Conservation (phyloP, 2,797 vertebrate species). For the Anabacerthia variegaticeps region DNA sequence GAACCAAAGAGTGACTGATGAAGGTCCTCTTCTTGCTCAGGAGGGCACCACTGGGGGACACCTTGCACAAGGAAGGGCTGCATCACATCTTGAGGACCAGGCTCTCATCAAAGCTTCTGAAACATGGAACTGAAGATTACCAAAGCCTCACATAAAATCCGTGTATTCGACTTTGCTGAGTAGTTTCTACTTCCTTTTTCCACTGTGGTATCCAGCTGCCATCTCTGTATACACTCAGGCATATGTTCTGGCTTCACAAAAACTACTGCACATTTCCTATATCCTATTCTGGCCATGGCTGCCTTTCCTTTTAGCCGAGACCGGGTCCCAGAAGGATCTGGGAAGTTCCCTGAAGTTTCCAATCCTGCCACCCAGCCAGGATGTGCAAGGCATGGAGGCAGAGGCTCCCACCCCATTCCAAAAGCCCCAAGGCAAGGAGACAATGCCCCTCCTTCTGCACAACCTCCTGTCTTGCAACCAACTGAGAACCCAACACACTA, state of each 20-base stretch:
- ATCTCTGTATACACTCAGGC: not conserved
- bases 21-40: not conserved
- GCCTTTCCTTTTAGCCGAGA: not conserved
- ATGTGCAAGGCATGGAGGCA: accelerated
- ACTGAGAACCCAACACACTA: not conserved
- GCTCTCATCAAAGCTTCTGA: not conserved
- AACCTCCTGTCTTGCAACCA: not conserved
- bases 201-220: not conserved
- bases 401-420: not conserved
- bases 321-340: not conserved
- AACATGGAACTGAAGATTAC: not conserved
- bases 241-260: not conserved
- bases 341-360: not conserved
- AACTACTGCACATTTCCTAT: not conserved
- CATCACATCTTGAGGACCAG: not conserved
- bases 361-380: not conserved
- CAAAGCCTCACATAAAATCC: not conserved
- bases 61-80: not conserved
- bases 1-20: not conserved
- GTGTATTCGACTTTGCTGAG: not conserved
- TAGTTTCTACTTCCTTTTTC: not conserved
- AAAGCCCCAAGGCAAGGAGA: not conserved
- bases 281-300: not conserved
- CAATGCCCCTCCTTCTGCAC: not conserved
- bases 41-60: accelerated